Evolutionary conservation across 2,113 vertebrate species (phyloP).

Genomic region (Seriola dumerili): DNA sequence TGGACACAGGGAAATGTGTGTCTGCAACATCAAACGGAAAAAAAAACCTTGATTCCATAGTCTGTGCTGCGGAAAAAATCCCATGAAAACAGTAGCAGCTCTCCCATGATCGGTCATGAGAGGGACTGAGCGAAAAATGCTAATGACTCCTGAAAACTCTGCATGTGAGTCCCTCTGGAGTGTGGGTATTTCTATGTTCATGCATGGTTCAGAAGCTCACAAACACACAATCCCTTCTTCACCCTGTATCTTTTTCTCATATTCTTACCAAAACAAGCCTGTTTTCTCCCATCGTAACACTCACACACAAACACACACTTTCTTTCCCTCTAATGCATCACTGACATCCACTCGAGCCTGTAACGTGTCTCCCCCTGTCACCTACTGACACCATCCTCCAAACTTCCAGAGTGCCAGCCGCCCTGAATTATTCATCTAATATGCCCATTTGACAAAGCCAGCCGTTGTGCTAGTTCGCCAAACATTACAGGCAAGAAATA

Average conservation of each 20-base stretch:
- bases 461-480: constrained; percentile 43
- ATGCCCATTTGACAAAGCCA: constrained; percentile 63
- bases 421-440: constrained; percentile 79
- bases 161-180: constrained; percentile 46
- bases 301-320: constrained; percentile 21
- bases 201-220: constrained; percentile 10
- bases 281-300: constrained; percentile 16
- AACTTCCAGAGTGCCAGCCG: constrained; percentile 52
- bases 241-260: constrained; percentile 1
- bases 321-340: constrained; percentile 28
- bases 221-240: constrained; percentile 7
- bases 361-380: constrained; percentile 47
- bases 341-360: constrained; percentile 48
- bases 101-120: constrained; percentile 7
- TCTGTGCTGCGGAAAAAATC: background rate
- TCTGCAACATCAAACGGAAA: constrained; percentile 36
- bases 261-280: constrained; percentile 19
- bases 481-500: constrained; percentile 50
- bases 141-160: constrained; percentile 45
- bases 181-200: constrained; percentile 26
- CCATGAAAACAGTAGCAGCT: constrained; percentile 18
- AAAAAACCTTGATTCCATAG: background rate
- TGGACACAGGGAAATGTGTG: constrained; percentile 10
- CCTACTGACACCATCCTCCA: constrained; percentile 55
- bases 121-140: constrained; percentile 26